Base-by-base conservation (phyloP, 2,888 invertebrate genomes). In the Theretra japonica region DNA sequence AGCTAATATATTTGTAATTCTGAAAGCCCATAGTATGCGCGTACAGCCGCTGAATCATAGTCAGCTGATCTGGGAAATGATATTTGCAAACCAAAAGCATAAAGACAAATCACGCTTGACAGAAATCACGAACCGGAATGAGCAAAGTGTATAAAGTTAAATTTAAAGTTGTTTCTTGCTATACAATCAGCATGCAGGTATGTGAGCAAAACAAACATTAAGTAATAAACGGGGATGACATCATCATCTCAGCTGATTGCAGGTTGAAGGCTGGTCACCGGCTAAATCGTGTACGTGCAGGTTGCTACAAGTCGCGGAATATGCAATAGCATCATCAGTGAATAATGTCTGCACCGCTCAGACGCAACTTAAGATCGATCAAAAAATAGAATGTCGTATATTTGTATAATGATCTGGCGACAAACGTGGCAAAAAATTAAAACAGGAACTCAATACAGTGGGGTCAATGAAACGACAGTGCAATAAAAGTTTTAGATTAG, bases 251-350 rank as follows among this genome's bases (percentile, higher is more conserved):
- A 92, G 93, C 92, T 93, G 93, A 89, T 90, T 84, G 79, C 73
- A 79, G 80, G 91, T 92, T 93, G 92, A 93, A 93, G 93, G 93
- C 86, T 91, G 90, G 90, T 90, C 91, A 88, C 83, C 82, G 79
- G 73, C 80, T 50, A 60, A 71, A 72, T 80, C 75, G 77, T 81
- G 84, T 88, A 86, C 87, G 86, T 83, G 77, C 79, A 79, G 79
- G 77, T 81, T 79, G 72, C 75, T 78, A 70, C 59, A 75, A 70
- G 48, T 48, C 56, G 60, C 23, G 25, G 30, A 72, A 68, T 68
- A 8, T 72, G 60, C 33, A 69, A 72, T 68, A n/a, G 33, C 72
- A 72, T 60, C 72, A 69, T 60, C 69, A 50, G 21, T 19, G 28
- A 68, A 74, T 74, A 75, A 74, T 70, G 73, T 70, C 28, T 60